Evolutionary conservation across 2,888 invertebrate genomes (phyloP), one percentile per base, ranked within the genome.

Genomic region (Marasmarcha lunaedactyla): DNA sequence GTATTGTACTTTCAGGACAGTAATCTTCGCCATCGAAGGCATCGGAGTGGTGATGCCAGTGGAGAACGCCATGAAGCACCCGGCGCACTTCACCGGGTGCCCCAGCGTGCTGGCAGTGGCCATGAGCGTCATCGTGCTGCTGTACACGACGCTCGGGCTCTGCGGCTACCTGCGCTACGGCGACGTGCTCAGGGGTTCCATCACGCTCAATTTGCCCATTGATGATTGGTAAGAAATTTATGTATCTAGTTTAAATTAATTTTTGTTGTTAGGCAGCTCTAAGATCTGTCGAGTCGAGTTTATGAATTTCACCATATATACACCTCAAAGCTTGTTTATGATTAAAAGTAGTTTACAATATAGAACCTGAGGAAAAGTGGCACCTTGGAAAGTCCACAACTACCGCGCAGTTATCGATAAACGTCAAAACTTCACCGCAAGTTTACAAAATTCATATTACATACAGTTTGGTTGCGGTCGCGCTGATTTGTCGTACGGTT

Each of bases 21-120:
- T 96, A 1, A 91, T 98, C 54, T 98, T 97, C 66, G 95, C 98
- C 14, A 97, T 98, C 88, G 98, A 98, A 83, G 96, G 95, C 40
- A 97, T 98, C 48, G 94, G 94, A 39, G 91, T 91, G 37, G 93
- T 97, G 11, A 90, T 98, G 86, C 97, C 97, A 0, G 89, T 98
- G 9, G 96, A 97, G 67, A 97, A 97, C 61, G 89, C 90, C 1
- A 96, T 98, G 96, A 86, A 86, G 49, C 89, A 89, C 42, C 95
- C 95, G 0, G 83, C 89, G 42, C 90, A 92, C 41, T 93, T 93
- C 57, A 87, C 95, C 36, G 89, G 90, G n/a, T 89, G 88, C 48
- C 91, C 90, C 0, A 92, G 97, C 14, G 92, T 96, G 0, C 79
- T 98, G 5, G 93, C 93, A 45, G 86, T 90, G 0, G 93, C 94